A percentile compares a stretch with the other conserved stretches of the same genome.
Evolutionary conservation across 2,113 vertebrate species (phyloP).

Genomic region (Rana temporaria): DNA sequence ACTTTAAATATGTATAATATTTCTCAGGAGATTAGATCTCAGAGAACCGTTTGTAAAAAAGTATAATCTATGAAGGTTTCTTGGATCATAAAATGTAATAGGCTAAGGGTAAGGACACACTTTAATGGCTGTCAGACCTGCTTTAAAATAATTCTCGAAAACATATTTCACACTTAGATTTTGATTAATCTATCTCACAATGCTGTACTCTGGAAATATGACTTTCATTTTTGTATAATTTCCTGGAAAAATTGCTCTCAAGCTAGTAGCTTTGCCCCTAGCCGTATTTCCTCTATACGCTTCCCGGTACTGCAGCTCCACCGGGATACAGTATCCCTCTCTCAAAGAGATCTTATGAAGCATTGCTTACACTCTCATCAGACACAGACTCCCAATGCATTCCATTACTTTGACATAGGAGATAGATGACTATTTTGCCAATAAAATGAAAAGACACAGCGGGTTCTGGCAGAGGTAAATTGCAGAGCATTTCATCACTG

Average conservation of each 20-base stretch:
- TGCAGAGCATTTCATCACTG: slow-evolving; percentile 11
- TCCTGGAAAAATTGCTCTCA: neutral
- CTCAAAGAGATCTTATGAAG: neutral
- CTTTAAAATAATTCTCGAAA: neutral
- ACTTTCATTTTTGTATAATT: neutral
- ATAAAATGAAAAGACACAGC: slow-evolving; percentile 44
- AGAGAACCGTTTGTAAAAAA: too few relatives aligned
- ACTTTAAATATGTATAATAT: too few relatives aligned
- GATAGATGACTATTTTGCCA: slow-evolving; percentile 47
- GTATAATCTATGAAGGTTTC: too few relatives aligned
- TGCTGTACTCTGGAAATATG: neutral
- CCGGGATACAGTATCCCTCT: neutral
- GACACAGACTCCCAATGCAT: slow-evolving; percentile 11
- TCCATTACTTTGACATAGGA: slow-evolving; percentile 43
- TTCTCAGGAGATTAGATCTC: too few relatives aligned
- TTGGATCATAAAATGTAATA: too few relatives aligned
- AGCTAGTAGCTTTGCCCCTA: slow-evolving; percentile 6
- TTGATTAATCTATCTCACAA: too few relatives aligned
- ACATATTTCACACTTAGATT: neutral
- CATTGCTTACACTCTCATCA: slow-evolving; percentile 8
- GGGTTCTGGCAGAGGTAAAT: slow-evolving; percentile 33
- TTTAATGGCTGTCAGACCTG: neutral
- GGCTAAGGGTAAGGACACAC: too few relatives aligned
- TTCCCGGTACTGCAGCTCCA: neutral
- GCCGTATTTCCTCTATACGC: neutral